A percentile compares a stretch with the other conserved stretches of the same genome.
Evolutionary conservation across 2,797 vertebrate genomes (phyloP).

Genomic region (Pangasius larnaudii): DNA sequence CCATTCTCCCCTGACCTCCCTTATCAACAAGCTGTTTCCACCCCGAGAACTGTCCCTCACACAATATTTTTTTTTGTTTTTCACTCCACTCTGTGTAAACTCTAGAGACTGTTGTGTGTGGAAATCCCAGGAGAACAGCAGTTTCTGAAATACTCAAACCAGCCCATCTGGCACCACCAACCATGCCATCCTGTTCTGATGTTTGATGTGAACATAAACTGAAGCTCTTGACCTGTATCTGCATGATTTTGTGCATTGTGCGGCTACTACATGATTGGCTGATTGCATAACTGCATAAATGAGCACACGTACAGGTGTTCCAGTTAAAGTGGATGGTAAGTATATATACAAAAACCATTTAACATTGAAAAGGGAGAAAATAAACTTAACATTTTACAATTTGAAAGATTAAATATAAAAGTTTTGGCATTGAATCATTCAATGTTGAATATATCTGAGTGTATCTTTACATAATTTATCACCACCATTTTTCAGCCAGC

Average conservation of each 20-base stretch:
- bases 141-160: not conserved
- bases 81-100: too few species aligned
- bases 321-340: not conserved
- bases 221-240: not conserved
- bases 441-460: not conserved
- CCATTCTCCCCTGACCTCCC: too few species aligned
- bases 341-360: too few species aligned
- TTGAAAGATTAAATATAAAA: not conserved
- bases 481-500: not conserved
- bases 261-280: not conserved
- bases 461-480: not conserved
- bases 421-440: not conserved
- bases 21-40: too few species aligned
- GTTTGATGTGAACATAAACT: not conserved
- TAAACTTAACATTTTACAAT: not conserved
- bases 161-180: not conserved
- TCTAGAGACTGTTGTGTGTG: too few species aligned
- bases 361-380: not conserved
- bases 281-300: too few species aligned
- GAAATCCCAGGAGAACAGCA: not conserved
- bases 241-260: not conserved
- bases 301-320: not conserved
- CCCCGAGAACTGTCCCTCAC: too few species aligned
- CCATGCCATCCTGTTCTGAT: not conserved
- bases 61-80: too few species aligned